Evolutionary conservation across 2,888 invertebrate genomes (phyloP).

Genomic region (Unio delphinus): DNA sequence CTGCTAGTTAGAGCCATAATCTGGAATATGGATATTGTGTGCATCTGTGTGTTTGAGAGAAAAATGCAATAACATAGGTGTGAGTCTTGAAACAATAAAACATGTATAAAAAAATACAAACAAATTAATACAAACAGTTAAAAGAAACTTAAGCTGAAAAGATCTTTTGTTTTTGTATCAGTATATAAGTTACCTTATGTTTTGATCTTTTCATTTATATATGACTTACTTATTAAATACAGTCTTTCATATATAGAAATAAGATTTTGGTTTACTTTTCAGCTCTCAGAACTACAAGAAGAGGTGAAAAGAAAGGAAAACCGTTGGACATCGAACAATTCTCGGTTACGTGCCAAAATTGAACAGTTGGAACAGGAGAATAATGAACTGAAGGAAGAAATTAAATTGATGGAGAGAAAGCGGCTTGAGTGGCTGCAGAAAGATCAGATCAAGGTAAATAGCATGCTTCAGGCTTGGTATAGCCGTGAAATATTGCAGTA

Average conservation of each 20-base stretch:
- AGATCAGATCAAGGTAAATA: slow-evolving; percentile 39
- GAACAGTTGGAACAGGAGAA: slow-evolving; percentile 68
- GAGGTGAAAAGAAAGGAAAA: slow-evolving; percentile 68
- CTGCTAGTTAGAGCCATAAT: too few relatives aligned
- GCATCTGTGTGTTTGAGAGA: too few relatives aligned
- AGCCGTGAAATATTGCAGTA: not conserved
- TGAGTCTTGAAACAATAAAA: too few relatives aligned
- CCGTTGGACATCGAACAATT: slow-evolving; percentile 65
- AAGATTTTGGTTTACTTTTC: not conserved
- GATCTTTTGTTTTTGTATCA: too few relatives aligned
- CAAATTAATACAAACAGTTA: too few relatives aligned
- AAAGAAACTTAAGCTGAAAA: too few relatives aligned
- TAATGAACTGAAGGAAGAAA: slow-evolving; percentile 66
- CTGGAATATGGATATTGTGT: too few relatives aligned
- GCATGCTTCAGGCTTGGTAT: not conserved
- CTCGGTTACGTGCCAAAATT: slow-evolving; percentile 64
- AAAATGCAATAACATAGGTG: too few relatives aligned
- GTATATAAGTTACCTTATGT: too few relatives aligned
- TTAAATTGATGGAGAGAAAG: slow-evolving; percentile 64
- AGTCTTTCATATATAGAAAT: not conserved
- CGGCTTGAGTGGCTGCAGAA: slow-evolving; percentile 66
- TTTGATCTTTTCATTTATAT: too few relatives aligned
- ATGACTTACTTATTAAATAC: too few relatives aligned
- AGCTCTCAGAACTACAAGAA: slow-evolving; percentile 66
- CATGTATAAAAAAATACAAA: too few relatives aligned